Evolutionary conservation across 2,888 invertebrate species (phyloP).

Genomic region (Toxonevra muliebris): DNA sequence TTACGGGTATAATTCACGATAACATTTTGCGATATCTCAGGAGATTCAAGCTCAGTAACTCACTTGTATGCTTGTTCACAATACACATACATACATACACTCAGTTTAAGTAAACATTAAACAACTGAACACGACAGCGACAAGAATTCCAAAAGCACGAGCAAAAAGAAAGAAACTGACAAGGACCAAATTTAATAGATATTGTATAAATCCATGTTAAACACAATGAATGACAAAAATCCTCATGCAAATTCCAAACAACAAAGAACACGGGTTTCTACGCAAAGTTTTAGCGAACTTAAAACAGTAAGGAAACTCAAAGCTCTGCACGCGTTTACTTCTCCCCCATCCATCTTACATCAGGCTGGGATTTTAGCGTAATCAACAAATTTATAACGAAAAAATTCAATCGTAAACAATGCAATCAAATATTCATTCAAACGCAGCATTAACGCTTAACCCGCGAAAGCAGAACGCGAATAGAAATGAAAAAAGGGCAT

Average conservation of each 20-base stretch:
- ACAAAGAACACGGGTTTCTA: neutral
- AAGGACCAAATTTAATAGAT: constrained; percentile 3
- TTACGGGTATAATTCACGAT: too few species aligned
- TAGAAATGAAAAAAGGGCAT: constrained; percentile 1
- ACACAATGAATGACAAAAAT: constrained; percentile 36
- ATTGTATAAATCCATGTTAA: constrained; percentile 31
- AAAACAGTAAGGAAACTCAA: neutral
- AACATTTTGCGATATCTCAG: too few species aligned
- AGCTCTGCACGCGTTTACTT: neutral
- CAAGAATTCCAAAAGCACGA: constrained; percentile 40
- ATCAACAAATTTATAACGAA: constrained; percentile 56
- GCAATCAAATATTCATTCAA: constrained; percentile 66
- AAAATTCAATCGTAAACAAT: constrained; percentile 65
- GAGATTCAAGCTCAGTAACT: too few species aligned
- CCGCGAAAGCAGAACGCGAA: constrained; percentile 6
- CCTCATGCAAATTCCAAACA: constrained; percentile 41
- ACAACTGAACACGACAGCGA: constrained; percentile 43
- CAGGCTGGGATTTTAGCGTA: constrained; percentile 42
- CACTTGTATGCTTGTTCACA: neutral
- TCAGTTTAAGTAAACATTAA: constrained; percentile 49
- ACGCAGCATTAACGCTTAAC: constrained; percentile 64
- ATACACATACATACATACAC: neutral
- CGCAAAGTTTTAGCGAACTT: neutral
- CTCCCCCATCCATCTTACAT: constrained; percentile 20
- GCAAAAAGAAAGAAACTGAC: neutral